Conservation (phyloP, 2,113 vertebrate species). For the Tamias sibiricus region DNA sequence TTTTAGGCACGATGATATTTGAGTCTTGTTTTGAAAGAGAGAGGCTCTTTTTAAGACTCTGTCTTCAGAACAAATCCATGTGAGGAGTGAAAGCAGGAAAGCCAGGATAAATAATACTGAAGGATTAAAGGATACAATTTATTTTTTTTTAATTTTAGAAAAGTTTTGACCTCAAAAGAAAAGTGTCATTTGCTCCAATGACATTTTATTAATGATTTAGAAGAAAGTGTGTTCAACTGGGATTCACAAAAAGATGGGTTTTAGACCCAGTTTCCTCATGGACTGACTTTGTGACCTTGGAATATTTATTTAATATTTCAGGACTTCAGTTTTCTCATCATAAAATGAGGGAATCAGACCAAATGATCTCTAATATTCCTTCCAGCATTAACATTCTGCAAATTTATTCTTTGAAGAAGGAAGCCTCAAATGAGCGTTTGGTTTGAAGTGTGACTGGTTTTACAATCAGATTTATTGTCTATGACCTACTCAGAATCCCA, state of each 20-base stretch:
- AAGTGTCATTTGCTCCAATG: conserved; percentile 16
- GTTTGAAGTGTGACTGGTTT: conserved; percentile 70
- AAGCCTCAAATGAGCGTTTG: conserved; percentile 69
- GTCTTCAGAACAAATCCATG: neutral
- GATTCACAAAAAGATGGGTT: conserved; percentile 12
- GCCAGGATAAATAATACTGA: neutral
- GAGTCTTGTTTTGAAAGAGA: neutral
- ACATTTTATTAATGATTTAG: conserved; percentile 31
- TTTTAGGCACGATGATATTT: neutral
- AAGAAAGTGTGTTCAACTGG: neutral
- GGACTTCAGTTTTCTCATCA: conserved; percentile 63
- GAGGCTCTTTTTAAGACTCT: neutral
- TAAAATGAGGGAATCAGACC: conserved; percentile 54
- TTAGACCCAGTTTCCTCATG: conserved; percentile 35
- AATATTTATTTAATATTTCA: conserved; percentile 70
- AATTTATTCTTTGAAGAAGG: conserved; percentile 67
- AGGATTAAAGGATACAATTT: conserved; percentile 4
- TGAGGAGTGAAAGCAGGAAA: neutral
- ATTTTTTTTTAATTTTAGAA: neutral
- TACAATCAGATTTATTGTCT: conserved; percentile 75
- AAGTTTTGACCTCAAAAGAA: neutral
- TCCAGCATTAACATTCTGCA: conserved; percentile 67
- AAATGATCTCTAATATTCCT: conserved; percentile 72
- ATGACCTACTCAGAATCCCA: conserved; percentile 67
- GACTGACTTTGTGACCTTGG: conserved; percentile 64